phyloP scores from a whole-genome alignment of 2,113 vertebrate genomes.

The Bostrychus sinensis region DNA sequence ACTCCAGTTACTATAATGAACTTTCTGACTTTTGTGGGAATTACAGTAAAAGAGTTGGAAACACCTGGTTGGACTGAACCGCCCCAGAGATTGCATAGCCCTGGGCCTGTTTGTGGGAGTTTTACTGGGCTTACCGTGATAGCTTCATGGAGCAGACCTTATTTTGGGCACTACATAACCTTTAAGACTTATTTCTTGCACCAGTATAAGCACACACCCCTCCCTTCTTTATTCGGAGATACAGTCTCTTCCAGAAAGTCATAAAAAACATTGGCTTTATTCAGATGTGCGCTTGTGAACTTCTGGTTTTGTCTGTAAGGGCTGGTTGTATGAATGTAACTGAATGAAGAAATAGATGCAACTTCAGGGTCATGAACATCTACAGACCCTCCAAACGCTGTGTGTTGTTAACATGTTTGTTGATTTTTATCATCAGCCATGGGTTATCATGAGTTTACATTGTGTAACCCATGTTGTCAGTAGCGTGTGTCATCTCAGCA shows the following conservation, averaged over 20 bases:
- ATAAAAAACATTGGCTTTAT: neutral
- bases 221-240: neutral
- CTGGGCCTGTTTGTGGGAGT: conserved; percentile 5
- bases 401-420: no score
- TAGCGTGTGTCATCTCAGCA: no score
- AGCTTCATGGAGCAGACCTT: neutral
- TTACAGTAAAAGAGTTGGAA: conserved; percentile 32
- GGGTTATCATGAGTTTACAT: no score
- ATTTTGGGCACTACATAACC: neutral
- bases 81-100: neutral
- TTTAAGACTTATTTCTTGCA: neutral
- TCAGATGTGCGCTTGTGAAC: neutral
- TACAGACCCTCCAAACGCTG: no score
- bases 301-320: neutral
- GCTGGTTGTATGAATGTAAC: no score
- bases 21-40: conserved; percentile 11
- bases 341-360: no score
- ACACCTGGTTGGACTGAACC: conserved; percentile 28
- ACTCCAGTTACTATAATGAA: conserved; percentile 9
- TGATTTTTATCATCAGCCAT: no score
- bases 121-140: conserved; percentile 1
- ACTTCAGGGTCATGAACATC: no score
- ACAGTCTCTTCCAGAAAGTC: neutral
- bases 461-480: no score
- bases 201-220: neutral